These are phyloP conservation scores for Ochotona princeps DNA, from an alignment of 2,113 vertebrate genomes.

Conservation along the genomic window DNA sequence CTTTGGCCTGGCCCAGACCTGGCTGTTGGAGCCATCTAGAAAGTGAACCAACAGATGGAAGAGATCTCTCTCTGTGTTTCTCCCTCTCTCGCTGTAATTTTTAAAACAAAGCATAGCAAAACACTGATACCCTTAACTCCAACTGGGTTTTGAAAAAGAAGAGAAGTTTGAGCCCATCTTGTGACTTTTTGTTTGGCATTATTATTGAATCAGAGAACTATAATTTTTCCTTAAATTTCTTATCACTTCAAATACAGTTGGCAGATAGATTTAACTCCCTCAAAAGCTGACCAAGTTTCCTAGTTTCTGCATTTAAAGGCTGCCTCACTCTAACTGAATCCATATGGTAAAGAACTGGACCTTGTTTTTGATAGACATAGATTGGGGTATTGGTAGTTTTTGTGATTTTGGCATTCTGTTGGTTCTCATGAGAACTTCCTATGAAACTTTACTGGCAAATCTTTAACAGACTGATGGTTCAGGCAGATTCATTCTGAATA, in stretches of 20 bases:
- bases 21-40: too few species aligned
- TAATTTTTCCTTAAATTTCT: neutral
- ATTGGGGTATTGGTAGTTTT: neutral
- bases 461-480: neutral
- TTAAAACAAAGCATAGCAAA: neutral
- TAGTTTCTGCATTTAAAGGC: neutral
- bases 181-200: neutral
- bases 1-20: too few species aligned
- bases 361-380: neutral
- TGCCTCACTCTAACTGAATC: neutral
- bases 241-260: neutral
- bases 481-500: neutral
- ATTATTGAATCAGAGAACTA: neutral
- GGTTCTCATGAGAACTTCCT: conserved; percentile 14
- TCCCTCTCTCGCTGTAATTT: too few species aligned
- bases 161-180: neutral
- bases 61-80: too few species aligned
- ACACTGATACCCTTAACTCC: neutral
- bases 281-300: neutral
- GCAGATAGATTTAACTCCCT: neutral
- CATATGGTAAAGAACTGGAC: neutral
- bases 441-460: neutral
- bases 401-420: neutral
- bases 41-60: too few species aligned
- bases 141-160: neutral